Evolutionary conservation across 2,113 vertebrate genomes (phyloP), one percentile per base, ranked within the genome.

Genomic region (Prunella himalayana): DNA sequence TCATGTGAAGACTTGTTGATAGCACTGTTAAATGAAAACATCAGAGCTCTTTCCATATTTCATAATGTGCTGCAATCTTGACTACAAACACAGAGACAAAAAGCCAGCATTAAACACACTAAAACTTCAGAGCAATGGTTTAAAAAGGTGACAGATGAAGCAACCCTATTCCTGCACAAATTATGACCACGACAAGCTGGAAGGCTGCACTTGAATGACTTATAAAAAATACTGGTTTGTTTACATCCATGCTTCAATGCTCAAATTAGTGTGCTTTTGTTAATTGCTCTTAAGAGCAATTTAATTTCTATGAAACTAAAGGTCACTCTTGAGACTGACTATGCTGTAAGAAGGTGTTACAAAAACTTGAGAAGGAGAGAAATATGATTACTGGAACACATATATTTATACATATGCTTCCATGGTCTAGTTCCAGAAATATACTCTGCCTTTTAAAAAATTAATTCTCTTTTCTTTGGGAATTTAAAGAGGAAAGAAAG

Each of bases 1-100:
- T 95, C 80, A 44, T 71, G 78, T 77, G 50, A 82, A 33, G 72
- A n/a, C 90, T 73, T 89, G 93, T 60, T 84, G 79, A 85, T 71
- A 80, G 57, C 28, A 60, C 35, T 75, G 42, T 44, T 75, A 68
- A 78, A 84, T 44, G 37, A 33, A 94, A 94, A 83, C 31, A 61
- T 56, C 33, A 71, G 47, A 73, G 10, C 21, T 16, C 37, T 56
- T 82, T 75, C 31, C 30, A 18, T 69, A 78, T 72, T 88, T 88
- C 82, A 68, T 42, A 78, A 64, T 10, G 24, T 5, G 1, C n/a
- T 53, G 35, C 57, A 83, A 81, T 49, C 60, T 39, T 72, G 7
- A 83, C 54, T 44, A 71, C 18, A 80, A 51, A 84, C 42, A 44
- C 20, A 33, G 44, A 90, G 16, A 61, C 11, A 86, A 89, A 87